These are phyloP conservation scores for Platyscelio sp. DNA, from an alignment of 2,888 invertebrate genomes.

Conservation along the genomic window DNA sequence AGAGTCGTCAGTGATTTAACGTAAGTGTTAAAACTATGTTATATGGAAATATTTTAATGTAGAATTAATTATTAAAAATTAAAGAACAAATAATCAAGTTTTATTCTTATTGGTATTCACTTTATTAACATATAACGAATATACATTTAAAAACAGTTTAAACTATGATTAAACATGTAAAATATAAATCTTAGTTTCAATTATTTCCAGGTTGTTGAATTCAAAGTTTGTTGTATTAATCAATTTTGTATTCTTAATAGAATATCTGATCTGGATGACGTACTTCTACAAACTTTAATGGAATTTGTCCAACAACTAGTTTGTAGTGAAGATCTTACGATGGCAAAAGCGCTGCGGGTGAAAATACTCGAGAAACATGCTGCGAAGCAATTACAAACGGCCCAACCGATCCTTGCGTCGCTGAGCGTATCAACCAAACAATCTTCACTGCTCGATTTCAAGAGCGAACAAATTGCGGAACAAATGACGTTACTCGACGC, in stretches of 20 bases:
- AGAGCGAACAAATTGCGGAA: conserved; percentile 97
- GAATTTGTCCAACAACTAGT: conserved; percentile 97
- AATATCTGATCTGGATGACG: conserved; percentile 93
- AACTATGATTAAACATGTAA: too few species aligned
- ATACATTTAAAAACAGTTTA: too few species aligned
- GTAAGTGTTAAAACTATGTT: conserved; percentile 90
- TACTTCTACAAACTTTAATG: conserved; percentile 93
- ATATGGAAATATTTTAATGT: too few species aligned
- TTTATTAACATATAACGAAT: too few species aligned
- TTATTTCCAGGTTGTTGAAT: too few species aligned
- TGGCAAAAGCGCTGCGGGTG: conserved; percentile 95
- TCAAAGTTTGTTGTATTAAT: too few species aligned
- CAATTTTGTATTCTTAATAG: conserved; percentile 85
- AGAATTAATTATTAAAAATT: not conserved
- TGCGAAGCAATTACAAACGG: conserved; percentile 86
- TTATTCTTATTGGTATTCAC: too few species aligned
- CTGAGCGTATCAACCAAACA: conserved; percentile 87
- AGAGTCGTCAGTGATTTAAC: conserved; percentile 98
- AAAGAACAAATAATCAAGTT: too few species aligned
- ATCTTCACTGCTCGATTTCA: conserved; percentile 94
- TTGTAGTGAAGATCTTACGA: conserved; percentile 95
- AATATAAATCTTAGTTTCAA: too few species aligned
- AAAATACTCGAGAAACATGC: conserved; percentile 95
- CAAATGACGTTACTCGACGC: conserved; percentile 99
- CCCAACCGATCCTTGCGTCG: conserved; percentile 85